phyloP scores from a whole-genome alignment of 2,797 vertebrate genomes.

The Urophycis tenuis region DNA sequence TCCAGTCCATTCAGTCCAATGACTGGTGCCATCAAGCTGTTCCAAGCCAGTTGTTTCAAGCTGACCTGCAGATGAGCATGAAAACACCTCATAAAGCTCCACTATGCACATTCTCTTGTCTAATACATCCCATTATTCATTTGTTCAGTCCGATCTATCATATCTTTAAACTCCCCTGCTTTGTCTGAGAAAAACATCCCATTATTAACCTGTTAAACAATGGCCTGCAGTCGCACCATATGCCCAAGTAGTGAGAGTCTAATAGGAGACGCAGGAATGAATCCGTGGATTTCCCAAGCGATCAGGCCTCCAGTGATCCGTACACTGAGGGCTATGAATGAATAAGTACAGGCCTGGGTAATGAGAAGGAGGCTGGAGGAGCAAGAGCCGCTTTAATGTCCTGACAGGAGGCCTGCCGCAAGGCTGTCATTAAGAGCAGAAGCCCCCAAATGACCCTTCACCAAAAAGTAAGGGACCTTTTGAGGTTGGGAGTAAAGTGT shows the following conservation, averaged over 20 bases:
- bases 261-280: constrained; percentile 19
- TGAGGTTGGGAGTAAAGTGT: neutral
- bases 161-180: neutral
- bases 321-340: constrained; percentile 30
- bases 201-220: constrained; percentile 14
- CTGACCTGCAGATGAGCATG: neutral
- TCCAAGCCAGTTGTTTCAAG: neutral
- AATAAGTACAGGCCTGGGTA: constrained; percentile 38
- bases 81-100: neutral
- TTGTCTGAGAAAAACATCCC: neutral
- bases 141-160: too few species aligned
- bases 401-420: constrained; percentile 18
- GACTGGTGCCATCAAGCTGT: neutral
- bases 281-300: neutral
- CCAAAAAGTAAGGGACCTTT: neutral
- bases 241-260: constrained; percentile 32
- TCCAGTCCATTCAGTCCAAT: neutral
- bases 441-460: neutral
- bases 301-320: neutral
- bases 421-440: constrained; percentile 10
- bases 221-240: neutral
- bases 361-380: constrained; percentile 33
- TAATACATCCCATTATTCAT: too few species aligned
- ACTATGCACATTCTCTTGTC: too few species aligned
- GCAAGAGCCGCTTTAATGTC: constrained; percentile 16